Percentiles rank a stretch among this genome's conserved stretches.
Evolutionary conservation across 2,888 invertebrate species (phyloP).

Genomic region (Xestia ashworthii): DNA sequence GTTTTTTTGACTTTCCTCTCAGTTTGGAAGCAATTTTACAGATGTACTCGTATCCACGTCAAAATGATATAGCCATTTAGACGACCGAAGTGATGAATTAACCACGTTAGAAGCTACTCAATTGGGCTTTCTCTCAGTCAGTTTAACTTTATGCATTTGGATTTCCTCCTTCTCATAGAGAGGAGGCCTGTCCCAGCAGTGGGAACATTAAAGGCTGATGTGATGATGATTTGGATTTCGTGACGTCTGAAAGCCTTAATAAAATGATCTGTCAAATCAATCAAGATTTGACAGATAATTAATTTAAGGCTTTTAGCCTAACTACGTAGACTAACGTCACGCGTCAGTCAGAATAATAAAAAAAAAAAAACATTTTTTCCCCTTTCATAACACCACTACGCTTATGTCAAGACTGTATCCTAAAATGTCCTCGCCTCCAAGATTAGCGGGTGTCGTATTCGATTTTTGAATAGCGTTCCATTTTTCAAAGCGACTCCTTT

Average conservation of each 20-base stretch:
- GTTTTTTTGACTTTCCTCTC: too few relatives aligned
- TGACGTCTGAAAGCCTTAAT: too few relatives aligned
- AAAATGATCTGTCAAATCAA: too few relatives aligned
- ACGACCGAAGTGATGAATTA: too few relatives aligned
- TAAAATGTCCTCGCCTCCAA: conserved; percentile 65
- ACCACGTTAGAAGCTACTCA: not conserved
- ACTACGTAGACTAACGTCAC: not conserved
- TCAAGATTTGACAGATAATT: too few relatives aligned
- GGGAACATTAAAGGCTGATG: too few relatives aligned
- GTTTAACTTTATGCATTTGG: not conserved
- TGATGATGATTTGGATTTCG: too few relatives aligned
- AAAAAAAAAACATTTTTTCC: not conserved
- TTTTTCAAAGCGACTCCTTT: conserved; percentile 70
- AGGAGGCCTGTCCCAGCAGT: too few relatives aligned
- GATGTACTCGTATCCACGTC: too few relatives aligned
- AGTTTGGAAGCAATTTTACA: too few relatives aligned
- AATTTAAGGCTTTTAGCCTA: too few relatives aligned
- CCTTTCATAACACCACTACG: conserved; percentile 23
- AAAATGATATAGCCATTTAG: not conserved
- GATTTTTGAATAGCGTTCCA: conserved; percentile 73
- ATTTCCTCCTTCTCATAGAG: too few relatives aligned
- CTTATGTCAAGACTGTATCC: conserved; percentile 21
- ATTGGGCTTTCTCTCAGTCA: not conserved
- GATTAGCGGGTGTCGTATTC: conserved; percentile 73
- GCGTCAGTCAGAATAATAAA: not conserved